Conservation (phyloP, 2,113 vertebrate species). For the Sebastes fasciatus region DNA sequence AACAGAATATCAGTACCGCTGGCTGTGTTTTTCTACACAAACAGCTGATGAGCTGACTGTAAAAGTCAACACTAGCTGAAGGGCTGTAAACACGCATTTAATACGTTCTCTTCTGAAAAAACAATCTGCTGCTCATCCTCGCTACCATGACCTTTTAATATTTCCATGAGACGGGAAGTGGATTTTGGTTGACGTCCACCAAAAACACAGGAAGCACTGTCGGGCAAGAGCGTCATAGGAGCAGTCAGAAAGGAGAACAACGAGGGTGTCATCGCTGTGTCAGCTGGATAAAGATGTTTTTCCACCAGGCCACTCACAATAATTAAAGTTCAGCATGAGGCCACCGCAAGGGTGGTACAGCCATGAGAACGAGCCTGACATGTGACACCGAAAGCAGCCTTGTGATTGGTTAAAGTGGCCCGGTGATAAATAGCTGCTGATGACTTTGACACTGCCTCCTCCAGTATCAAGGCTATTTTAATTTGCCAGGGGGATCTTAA, state of each 20-base stretch:
- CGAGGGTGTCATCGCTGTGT: constrained; percentile 39
- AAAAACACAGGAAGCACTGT: constrained; percentile 62
- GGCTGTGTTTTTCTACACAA: constrained; percentile 35
- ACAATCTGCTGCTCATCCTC: constrained; percentile 36
- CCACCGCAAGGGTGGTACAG: constrained; percentile 32
- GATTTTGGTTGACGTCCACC: constrained; percentile 52
- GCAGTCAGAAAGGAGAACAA: constrained; percentile 31
- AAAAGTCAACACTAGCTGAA: constrained; percentile 19
- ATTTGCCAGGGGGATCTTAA: constrained; percentile 15
- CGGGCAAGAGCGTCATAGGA: constrained; percentile 25
- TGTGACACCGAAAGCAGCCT: constrained; percentile 20
- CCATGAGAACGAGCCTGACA: constrained; percentile 25
- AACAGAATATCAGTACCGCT: constrained; percentile 25
- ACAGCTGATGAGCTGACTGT: constrained; percentile 26
- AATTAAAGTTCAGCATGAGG: constrained; percentile 73
- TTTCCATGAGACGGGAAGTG: constrained; percentile 41
- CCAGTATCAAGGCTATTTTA: constrained; percentile 25
- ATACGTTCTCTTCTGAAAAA: constrained; percentile 14
- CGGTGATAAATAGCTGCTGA: constrained; percentile 38
- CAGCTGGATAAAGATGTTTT: constrained; percentile 50
- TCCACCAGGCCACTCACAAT: constrained; percentile 57
- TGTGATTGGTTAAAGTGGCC: constrained; percentile 38
- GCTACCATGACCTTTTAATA: constrained; percentile 18
- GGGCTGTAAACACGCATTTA: constrained; percentile 13
- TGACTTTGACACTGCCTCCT: constrained; percentile 11